Percentiles rank a stretch among this genome's conserved stretches.
Conservation (phyloP, 2,113 vertebrate genomes). For the Lasiurus cinereus region DNA sequence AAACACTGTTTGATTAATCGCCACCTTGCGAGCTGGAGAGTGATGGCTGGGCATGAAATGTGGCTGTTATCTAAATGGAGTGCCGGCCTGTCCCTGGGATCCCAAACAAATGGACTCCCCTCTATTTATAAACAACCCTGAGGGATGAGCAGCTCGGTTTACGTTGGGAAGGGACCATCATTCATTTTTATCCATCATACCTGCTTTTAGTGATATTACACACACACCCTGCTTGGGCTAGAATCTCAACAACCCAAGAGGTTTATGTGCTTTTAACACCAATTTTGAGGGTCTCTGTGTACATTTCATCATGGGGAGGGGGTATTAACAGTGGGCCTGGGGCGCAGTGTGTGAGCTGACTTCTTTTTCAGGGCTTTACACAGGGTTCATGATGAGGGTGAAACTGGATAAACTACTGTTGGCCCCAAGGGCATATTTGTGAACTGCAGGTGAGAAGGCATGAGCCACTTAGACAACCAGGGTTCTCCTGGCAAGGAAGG, state of each 20-base stretch:
- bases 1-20: conserved; percentile 98
- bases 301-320: conserved; percentile 86
- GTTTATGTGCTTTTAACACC: conserved; percentile 93
- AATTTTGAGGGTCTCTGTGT: conserved; percentile 89
- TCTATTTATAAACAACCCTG: conserved; percentile 90
- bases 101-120: conserved; percentile 88
- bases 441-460: not conserved
- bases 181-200: conserved; percentile 91
- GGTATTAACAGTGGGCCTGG: conserved; percentile 70
- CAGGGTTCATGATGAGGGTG: conserved; percentile 63
- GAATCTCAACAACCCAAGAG: conserved; percentile 91
- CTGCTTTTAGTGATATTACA: conserved; percentile 91
- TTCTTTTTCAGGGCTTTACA: conserved; percentile 71
- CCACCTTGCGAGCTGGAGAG: conserved; percentile 92
- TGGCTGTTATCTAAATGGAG: conserved; percentile 92
- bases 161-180: conserved; percentile 88
- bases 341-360: conserved; percentile 70
- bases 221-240: conserved; percentile 87
- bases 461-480: not conserved
- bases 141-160: conserved; percentile 91
- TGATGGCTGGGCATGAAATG: conserved; percentile 91
- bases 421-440: conserved; percentile 67
- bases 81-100: conserved; percentile 83
- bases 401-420: conserved; percentile 78
- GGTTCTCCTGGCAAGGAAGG: not conserved